Conservation (phyloP, 2,888 invertebrate species). For the Silvanus unidentatus region DNA sequence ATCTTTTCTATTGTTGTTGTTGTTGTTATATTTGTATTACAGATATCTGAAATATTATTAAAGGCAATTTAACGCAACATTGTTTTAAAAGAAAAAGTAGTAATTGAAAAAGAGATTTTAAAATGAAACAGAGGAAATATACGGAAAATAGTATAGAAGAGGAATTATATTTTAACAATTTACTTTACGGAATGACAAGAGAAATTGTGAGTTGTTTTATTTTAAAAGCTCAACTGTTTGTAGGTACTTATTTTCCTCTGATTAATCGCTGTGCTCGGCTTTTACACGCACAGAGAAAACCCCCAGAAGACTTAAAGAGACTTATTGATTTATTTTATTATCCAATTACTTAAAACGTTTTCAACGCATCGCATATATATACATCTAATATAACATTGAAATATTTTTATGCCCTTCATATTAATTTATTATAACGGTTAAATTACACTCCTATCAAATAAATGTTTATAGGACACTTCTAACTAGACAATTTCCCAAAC, state of each 20-base stretch:
- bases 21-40: too few relatives aligned
- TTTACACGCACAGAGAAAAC: conserved; percentile 4
- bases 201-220: conserved; percentile 2
- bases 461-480: conserved; percentile 11
- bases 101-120: too few relatives aligned
- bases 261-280: conserved; percentile 2
- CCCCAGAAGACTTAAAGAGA: conserved; percentile 7
- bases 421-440: conserved; percentile 5
- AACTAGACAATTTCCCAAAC: conserved; percentile 1
- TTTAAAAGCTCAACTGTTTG: conserved; percentile 3
- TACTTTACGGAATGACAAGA: conserved; percentile 1
- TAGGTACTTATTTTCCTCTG: conserved; percentile 2
- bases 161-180: not conserved
- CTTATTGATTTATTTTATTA: conserved; percentile 12
- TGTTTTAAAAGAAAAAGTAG: too few relatives aligned
- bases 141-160: too few relatives aligned
- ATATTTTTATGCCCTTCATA: not conserved
- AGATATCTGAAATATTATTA: too few relatives aligned
- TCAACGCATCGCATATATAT: conserved; percentile 5
- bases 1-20: too few relatives aligned
- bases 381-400: not conserved
- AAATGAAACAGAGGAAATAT: too few relatives aligned
- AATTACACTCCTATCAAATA: conserved; percentile 11
- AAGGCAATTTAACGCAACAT: too few relatives aligned
- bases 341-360: conserved; percentile 14